Evolutionary conservation across 2,888 invertebrate species (phyloP), one percentile per base, ranked within the genome.

Genomic region (Drosophila stalkeri): DNA sequence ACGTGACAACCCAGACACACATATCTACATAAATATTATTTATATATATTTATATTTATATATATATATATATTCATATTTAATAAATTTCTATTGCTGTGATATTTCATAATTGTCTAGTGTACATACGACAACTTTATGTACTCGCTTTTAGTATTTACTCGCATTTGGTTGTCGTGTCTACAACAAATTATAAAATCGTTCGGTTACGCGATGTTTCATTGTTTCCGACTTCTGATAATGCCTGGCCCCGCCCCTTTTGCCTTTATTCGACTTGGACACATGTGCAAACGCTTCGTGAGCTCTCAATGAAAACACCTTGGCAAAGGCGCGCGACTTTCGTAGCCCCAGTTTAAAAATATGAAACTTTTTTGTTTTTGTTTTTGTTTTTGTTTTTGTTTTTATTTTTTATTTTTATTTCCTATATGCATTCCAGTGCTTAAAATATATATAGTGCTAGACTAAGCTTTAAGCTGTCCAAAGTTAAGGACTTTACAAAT

Each of bases 171-270:
- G 37, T 61, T 49, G 59, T 59, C 59, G 59, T 69, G 71, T 73
- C 60, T 49, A 51, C 27, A 41, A 46, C 55, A 51, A 61, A 60
- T 84, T 86, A 82, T 81, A 77, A 86, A 87, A 85, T 88, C 66
- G 80, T 69, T 80, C 67, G 72, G 82, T 86, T 84, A 86, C 85
- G 74, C 89, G 72, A 79, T 77, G 76, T 89, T 65, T 65, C 61
- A 63, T 64, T 72, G 76, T 70, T 80, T 68, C 52, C 49, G 37
- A 23, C 31, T 41, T 33, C 54, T 43, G 78, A 80, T 81, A 81
- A 60, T 60, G 27, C 41, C 54, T 39, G 37, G 12, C 43, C 49
- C 51, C 61, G 54, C 65, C 65, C 65, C 65, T n/a, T 16, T 23
- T 16, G 35, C 16, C 56, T 27, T 39, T 3, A 33, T 16, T n/a